Base-by-base conservation (phyloP, 1,140 invertebrate species). In the Musca domestica region DNA sequence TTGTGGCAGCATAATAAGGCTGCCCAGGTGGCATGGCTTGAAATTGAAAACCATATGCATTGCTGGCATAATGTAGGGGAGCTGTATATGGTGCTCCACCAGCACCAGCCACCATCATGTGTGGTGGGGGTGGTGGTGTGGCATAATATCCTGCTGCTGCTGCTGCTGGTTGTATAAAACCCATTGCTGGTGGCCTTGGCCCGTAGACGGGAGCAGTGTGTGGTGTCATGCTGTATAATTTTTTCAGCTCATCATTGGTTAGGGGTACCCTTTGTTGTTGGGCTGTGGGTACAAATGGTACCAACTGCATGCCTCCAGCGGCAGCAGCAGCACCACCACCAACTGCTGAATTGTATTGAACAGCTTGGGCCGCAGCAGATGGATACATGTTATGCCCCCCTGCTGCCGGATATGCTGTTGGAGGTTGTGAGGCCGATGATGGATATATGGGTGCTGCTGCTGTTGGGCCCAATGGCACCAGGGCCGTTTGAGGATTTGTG, bases 221-320 rank as follows among this genome's bases (percentile, higher is more conserved):
- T 25, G 64, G 67, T 67, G 76, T 73, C 79, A 81, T 74, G 71
- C 74, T 81, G 14, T 81, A 81, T 6, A 81, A 71, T 2, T 78
- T 76, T 61, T 77, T 72, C 19, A 81, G 61, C 52, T 81, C 76
- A 63, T 81, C 77, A 22, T 70, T 70, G 22, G 73, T 81, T 0
- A 81, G 66, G 6, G 79, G 76, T 6, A 72, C 66, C 34, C 80
- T 78, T 41, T 75, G 76, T 22, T 66, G 65, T 19, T 73, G 74
- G 1, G 67, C 68, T 22, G 67, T 12, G 0, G 74, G 49, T 30
- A 75, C 75, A 56, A 77, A 81, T 0, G 76, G 79, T 56, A 81
- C 77, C 69, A 74, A 65, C 70, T 78, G 76, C 76, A 79, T 73
- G 20, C 70, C 64, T 12, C 58, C 67, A 47, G 49, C 70, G 15